These are phyloP conservation scores for Anthophora plumipes DNA, from an alignment of 2,888 invertebrate genomes.

Conservation along the genomic window DNA sequence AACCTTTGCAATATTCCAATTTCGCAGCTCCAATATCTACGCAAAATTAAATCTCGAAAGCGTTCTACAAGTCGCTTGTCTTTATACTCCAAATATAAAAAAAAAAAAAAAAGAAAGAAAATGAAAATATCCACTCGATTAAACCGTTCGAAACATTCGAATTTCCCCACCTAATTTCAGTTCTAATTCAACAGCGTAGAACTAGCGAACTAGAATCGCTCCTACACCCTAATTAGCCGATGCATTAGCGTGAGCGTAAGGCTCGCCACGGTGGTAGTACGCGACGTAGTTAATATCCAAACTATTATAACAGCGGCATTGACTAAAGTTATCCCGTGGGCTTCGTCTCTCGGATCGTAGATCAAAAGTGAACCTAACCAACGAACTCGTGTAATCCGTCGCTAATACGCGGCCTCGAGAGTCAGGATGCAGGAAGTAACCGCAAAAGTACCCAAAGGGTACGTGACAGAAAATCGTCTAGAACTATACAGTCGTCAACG, in stretches of 20 bases:
- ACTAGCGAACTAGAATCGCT: conserved; percentile 16
- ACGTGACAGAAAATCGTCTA: conserved; percentile 24
- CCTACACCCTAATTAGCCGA: conserved; percentile 42
- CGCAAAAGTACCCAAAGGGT: neutral
- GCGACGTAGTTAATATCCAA: conserved; percentile 45
- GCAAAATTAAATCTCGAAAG: neutral
- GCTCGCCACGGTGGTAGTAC: conserved; percentile 10
- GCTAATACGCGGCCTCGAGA: conserved; percentile 52
- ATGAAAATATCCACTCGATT: too few relatives aligned
- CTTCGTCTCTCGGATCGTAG: conserved; percentile 13
- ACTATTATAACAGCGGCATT: conserved; percentile 53
- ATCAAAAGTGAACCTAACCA: conserved; percentile 43
- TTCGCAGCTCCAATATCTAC: too few relatives aligned
- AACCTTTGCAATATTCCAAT: too few relatives aligned
- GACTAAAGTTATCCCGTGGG: conserved; percentile 33
- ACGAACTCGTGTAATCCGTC: conserved; percentile 55
- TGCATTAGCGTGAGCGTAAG: conserved; percentile 27
- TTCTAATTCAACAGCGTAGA: neutral
- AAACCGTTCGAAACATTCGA: too few relatives aligned
- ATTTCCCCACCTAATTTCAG: too few relatives aligned
- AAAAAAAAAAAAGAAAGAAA: too few relatives aligned
- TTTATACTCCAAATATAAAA: neutral
- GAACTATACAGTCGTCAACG: conserved; percentile 44
- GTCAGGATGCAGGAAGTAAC: conserved; percentile 53
- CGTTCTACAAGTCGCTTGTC: too few relatives aligned